Base-by-base conservation (phyloP, 2,888 invertebrate genomes). In the Clistopyga incitator region DNA sequence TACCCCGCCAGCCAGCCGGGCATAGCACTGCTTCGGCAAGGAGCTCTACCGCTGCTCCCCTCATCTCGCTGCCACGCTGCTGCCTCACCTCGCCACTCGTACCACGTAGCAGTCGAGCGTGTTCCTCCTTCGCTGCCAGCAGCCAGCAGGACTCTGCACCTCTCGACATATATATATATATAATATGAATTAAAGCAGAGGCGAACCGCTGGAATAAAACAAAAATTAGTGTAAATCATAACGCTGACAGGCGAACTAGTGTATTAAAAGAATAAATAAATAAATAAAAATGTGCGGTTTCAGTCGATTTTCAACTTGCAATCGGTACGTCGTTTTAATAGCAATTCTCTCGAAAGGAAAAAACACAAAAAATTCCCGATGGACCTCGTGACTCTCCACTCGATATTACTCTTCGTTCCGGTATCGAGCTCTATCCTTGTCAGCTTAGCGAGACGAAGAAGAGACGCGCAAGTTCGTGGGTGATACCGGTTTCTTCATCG, bases 111-210 rank as follows among this genome's bases (percentile, higher is more conserved):
- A 86, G 86, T 86, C 85, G 84, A 84, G 82, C 85, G 86, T 84
- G 86, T 85, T 86, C 86, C 84, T 85, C 82, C 86, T 84, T 86
- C 81, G 79, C 80, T 81, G 86, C 82, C 80, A 85, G 85, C 82
- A 74, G 68, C 59, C 34, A 29, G 50, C 77, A 81, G 78, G 81
- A 72, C 74, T 81, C 77, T 54, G 81, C 75, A 50, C 45, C 61
- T 50, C 74, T 50, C 20, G 23, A 23, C 38, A 38, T 42, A 38
- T 56, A 38, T 59, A 38, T 15, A 45, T 38, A 6, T 38, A 38
- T 38, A 8, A 38, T 38, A 38, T 38, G 8, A 15, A 59, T 42
- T 15, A 38, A 20, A 6, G 15, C 38, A 34, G 59, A 72, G n/a
- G 61, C 71, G 25, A 64, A 71, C 65, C 70, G 34, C 76, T 45